phyloP scores from a whole-genome alignment of 2,888 invertebrate genomes.

The Choristoneura rosaceana region DNA sequence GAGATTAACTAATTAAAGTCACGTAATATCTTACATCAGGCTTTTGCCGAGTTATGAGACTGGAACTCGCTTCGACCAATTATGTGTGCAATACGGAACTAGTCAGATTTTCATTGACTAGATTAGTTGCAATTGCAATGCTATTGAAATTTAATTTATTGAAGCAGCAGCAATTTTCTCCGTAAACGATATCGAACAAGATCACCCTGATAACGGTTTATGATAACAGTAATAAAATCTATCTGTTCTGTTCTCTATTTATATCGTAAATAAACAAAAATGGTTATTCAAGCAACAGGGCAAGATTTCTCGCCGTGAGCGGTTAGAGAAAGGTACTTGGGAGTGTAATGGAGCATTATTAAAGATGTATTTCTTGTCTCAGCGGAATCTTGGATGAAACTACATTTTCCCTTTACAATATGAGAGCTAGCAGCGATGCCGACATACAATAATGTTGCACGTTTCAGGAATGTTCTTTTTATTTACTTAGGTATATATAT shows the following conservation, averaged over 20 bases:
- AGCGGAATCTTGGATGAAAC: conserved; percentile 35
- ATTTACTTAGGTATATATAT: conserved; percentile 13
- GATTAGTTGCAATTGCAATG: neutral
- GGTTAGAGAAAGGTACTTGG: conserved; percentile 53
- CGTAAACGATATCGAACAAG: conserved; percentile 4
- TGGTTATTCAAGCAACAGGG: conserved; percentile 41
- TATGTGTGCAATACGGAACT: conserved; percentile 16
- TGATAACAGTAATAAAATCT: conserved; percentile 37
- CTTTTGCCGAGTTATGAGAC: conserved; percentile 13
- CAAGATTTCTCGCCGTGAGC: conserved; percentile 61
- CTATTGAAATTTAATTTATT: neutral
- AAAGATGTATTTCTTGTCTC: conserved; percentile 46
- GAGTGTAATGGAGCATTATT: conserved; percentile 55
- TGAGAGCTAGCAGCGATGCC: conserved; percentile 8
- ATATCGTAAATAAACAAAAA: conserved; percentile 34
- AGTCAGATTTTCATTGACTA: conserved; percentile 8
- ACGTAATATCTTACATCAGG: conserved; percentile 37
- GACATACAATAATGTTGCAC: conserved; percentile 15
- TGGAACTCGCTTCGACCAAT: conserved; percentile 19
- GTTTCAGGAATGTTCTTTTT: conserved; percentile 15
- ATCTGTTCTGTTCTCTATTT: conserved; percentile 27
- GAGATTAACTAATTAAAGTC: conserved; percentile 37
- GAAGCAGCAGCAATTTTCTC: neutral
- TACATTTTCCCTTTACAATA: conserved; percentile 33
- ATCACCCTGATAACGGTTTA: conserved; percentile 18